Base-by-base conservation (phyloP, 2,888 invertebrate genomes). In the Epirrhoe alternata region DNA sequence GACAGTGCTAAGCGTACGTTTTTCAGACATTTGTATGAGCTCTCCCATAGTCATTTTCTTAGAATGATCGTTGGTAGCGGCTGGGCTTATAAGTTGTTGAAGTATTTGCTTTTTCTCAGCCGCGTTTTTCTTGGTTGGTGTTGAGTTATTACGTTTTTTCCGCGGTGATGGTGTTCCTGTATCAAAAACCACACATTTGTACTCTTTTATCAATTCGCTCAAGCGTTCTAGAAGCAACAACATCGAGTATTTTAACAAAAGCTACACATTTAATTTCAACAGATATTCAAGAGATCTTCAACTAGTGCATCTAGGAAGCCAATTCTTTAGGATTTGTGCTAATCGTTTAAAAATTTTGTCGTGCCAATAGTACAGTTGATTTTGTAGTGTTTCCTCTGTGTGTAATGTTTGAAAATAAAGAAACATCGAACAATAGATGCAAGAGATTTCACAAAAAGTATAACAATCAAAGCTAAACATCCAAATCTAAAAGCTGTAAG, bases 51-150 rank as follows among this genome's bases (percentile, higher is more conserved):
- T 96, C 45, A 96, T 94, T 85, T 95, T 95, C 76, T 94, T 94
- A 6, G 95, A 89, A 76, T 89, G 94, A 64, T 95, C 95, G 76
- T 95, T 95, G 64, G 94, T 94, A 38, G 94, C 84, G 0, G 96
- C 95, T 0, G 96, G 96, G 63, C 95, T 95, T 69, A 96, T 95
- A n/a, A 97, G 89, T 79, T 96, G 96, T 82, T 97, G 96, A 10
- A 97, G 92, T 65, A 97, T 96, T 88, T 96, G 96, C 79, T 96
- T 96, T 86, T 96, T 96, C 87, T 97, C 96, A 38, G 96, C 95
- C 17, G 95, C 95, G 77, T 95, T 96, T 85, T 96, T 96, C 91
- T 95, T 96, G 8, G 96, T 96, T 24, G 96, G 96, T 24, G 96
- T 96, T 7, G 96, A 96, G 85, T 96, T 96, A 89, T 96, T 96